Percentiles rank a stretch among this genome's conserved stretches.
Evolutionary conservation across 2,888 invertebrate genomes (phyloP).

Genomic region (Diachrysia chrysitis): DNA sequence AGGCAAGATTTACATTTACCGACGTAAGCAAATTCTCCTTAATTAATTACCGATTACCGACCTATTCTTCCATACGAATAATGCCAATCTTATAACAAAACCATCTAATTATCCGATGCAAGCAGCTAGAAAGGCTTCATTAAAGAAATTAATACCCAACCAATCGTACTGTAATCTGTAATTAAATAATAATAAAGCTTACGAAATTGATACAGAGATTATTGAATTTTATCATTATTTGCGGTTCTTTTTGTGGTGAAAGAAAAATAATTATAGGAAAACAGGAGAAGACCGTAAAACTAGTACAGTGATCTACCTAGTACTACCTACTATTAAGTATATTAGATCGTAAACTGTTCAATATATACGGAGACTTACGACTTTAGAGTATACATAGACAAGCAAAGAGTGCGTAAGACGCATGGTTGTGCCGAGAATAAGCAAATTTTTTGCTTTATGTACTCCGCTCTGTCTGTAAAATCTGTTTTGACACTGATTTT

Average conservation of each 20-base stretch:
- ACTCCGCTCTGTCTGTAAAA: no score
- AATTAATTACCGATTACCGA: constrained; percentile 3
- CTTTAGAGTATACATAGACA: no score
- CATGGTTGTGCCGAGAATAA: no score
- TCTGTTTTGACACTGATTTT: no score
- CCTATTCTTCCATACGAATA: constrained; percentile 2
- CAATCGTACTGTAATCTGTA: constrained; percentile 13
- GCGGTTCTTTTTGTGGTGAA: neutral
- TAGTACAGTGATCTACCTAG: no score
- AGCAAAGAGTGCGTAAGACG: no score
- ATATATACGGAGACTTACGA: no score
- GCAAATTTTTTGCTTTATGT: no score
- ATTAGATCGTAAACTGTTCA: no score
- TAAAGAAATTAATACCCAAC: constrained; percentile 19
- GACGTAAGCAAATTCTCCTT: neutral
- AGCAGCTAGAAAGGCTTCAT: constrained; percentile 11
- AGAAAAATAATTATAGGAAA: neutral
- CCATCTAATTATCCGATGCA: constrained; percentile 16
- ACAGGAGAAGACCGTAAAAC: neutral
- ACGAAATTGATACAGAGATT: neutral
- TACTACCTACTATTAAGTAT: no score
- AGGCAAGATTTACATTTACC: neutral
- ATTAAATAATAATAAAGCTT: neutral
- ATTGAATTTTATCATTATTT: neutral
- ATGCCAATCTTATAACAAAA: neutral